Conservation (phyloP, 1,140 invertebrate genomes). For the Drosophila eugracilis region DNA sequence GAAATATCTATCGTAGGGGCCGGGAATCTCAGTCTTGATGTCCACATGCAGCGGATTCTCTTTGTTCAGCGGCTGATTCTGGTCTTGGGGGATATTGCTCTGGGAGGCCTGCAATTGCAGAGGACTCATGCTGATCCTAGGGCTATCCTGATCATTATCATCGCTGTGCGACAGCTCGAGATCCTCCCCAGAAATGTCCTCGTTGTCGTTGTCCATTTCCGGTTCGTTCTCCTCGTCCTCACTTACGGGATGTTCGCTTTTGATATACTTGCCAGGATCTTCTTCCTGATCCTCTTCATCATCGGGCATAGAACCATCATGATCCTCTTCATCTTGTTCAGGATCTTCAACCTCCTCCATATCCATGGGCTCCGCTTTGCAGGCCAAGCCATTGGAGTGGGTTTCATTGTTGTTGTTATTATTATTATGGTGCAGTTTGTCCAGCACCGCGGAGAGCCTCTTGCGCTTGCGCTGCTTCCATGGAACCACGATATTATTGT, state of each 20-base stretch:
- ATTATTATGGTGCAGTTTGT: conserved; percentile 87
- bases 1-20: conserved; percentile 87
- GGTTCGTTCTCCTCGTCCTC: conserved; percentile 61
- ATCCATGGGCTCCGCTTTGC: conserved; percentile 81
- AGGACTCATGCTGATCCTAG: conserved; percentile 81
- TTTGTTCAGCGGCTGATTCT: conserved; percentile 67
- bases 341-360: conserved; percentile 67
- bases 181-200: conserved; percentile 74
- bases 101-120: conserved; percentile 54
- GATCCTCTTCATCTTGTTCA: conserved; percentile 47
- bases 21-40: conserved; percentile 85
- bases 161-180: conserved; percentile 74
- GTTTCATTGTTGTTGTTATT: conserved; percentile 59
- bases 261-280: conserved; percentile 60
- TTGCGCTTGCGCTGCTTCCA: conserved; percentile 89
- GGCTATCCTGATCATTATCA: conserved; percentile 71
- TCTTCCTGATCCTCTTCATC: conserved; percentile 37
- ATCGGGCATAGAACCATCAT: conserved; percentile 43
- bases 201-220: conserved; percentile 40
- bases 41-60: conserved; percentile 86
- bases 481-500: conserved; percentile 86
- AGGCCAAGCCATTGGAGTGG: conserved; percentile 50
- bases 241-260: conserved; percentile 67
- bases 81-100: conserved; percentile 19
- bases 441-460: conserved; percentile 90